phyloP scores from a whole-genome alignment of 2,113 vertebrate genomes.

The human (Homo sapiens) region GRCh38 chr4:42608501-42609000 shows the following conservation, averaged over 20 bases:
- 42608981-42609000: neutral
- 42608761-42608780: neutral
- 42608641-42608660: neutral
- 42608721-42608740: neutral
- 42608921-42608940: neutral
- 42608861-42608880: neutral
- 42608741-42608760: neutral
- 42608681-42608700: neutral
- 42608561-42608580: neutral
- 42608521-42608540: neutral
- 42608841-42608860: neutral
- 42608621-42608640: neutral
- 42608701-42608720: neutral
- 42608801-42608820: rapidly evolving
- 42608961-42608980: neutral
- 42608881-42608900: neutral
- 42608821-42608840: neutral
- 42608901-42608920: neutral
- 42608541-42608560: neutral
- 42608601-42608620: neutral
- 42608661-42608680: neutral
- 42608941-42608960: neutral
- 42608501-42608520: neutral
- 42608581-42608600: neutral
- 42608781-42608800: neutral